Base-by-base conservation (phyloP, 2,797 vertebrate species). In the Pterois miles region DNA sequence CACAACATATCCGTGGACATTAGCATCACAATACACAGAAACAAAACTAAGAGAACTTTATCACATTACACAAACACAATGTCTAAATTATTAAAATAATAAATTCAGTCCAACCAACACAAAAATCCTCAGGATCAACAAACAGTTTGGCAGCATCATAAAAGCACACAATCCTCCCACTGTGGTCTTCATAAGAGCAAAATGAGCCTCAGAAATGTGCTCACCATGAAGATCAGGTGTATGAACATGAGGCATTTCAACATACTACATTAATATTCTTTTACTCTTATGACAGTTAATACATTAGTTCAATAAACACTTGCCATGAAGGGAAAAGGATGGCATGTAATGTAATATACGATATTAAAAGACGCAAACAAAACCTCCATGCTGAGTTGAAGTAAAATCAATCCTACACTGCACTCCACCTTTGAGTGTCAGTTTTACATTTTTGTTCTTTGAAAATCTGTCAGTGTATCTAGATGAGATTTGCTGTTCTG, bases 41-140 rank as follows among this genome's bases (percentile, higher is more conserved):
- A 79, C 13, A 58, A 67, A 76, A 75, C 11, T 14, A 56, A 46
- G 31, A 54, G 1, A 2, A 58, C 65, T 46, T n/a, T 8, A n/a
- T 50, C 68, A 67, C 69, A 75, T 71, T 53, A 74, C 70, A 64
- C n/a, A n/a, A n/a, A 69, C 62, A 83, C 36, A 76, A 38, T n/a
- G 34, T 60, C 36, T 56, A 69, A 83, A 85, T 38, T 22, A 72
- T 69, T 81, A 0, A 69, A 91, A 90, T 91, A 89, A 90, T 91
- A 87, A 91, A 78, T 25, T 23, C 50, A 25, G 5, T 59, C 76
- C 48, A 80, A 82, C 1, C 29, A 57, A 81, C 31, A 46, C 67
- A 76, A 78, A 33, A 2, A 48, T 18, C 18, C 58, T 78, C 27
- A 59, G 29, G 57, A 54, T 63, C 20, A 65, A 81, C 64, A 48